phyloP scores from a whole-genome alignment of 2,888 invertebrate genomes.

The Caenorhabditis panamensis region DNA sequence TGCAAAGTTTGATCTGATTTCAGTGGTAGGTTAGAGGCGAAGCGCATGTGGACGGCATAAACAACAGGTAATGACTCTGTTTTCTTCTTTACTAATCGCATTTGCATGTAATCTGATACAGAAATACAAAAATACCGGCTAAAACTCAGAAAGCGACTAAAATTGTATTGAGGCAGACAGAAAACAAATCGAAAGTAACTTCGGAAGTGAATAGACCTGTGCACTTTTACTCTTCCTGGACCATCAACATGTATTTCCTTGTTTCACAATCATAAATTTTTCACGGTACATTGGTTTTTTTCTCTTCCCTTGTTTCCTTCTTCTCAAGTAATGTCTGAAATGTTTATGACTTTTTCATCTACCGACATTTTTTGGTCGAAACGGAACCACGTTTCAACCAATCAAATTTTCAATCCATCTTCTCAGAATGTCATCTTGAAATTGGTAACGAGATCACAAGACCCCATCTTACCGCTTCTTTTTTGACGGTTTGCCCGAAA shows the following conservation, averaged over 20 bases:
- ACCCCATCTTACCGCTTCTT: not conserved
- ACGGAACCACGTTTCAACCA: constrained; percentile 6
- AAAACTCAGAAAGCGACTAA: not conserved
- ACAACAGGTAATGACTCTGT: constrained; percentile 44
- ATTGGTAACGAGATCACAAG: constrained; percentile 30
- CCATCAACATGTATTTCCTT: too few relatives aligned
- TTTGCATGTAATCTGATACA: constrained; percentile 20
- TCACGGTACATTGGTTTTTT: too few relatives aligned
- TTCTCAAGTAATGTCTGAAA: too few relatives aligned
- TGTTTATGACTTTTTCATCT: too few relatives aligned
- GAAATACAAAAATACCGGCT: too few relatives aligned
- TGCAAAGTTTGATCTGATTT: constrained; percentile 5
- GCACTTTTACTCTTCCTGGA: too few relatives aligned
- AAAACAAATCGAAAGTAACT: not conserved
- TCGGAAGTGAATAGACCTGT: too few relatives aligned
- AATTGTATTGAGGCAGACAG: not conserved
- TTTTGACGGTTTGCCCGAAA: constrained; percentile 8
- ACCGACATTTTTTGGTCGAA: constrained; percentile 1
- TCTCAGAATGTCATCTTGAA: constrained; percentile 8
- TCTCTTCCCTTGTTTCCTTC: too few relatives aligned
- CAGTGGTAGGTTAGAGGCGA: not conserved
- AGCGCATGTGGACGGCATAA: not conserved
- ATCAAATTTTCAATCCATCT: constrained; percentile 36
- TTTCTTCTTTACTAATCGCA: constrained; percentile 40
- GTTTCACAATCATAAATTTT: too few relatives aligned